Conservation (phyloP, 2,888 invertebrate species). For the Campoplex nolae region DNA sequence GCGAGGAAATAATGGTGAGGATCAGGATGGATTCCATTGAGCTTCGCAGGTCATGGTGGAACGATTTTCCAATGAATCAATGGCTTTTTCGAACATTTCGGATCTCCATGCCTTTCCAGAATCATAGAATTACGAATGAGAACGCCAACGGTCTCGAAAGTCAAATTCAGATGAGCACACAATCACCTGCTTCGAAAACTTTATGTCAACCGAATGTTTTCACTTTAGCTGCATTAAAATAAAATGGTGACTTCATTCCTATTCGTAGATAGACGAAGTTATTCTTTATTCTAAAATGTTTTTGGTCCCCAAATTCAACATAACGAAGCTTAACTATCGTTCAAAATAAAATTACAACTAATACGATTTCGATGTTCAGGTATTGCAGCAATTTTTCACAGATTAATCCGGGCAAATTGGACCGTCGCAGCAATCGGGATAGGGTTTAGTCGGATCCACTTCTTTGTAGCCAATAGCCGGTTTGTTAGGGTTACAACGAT, state of each 20-base stretch:
- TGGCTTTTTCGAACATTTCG: background rate
- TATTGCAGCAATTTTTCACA: background rate
- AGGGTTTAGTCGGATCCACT: background rate
- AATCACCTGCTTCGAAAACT: background rate
- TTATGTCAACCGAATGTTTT: background rate
- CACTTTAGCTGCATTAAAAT: background rate
- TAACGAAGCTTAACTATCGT: background rate
- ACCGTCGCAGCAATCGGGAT: slow-evolving; percentile 28
- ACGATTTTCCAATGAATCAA: background rate
- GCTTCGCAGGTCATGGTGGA: background rate
- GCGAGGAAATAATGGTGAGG: no score
- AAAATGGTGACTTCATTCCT: no score
- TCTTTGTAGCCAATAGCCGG: slow-evolving; percentile 1
- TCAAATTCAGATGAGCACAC: background rate
- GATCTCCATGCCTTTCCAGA: background rate
- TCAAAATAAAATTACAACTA: background rate
- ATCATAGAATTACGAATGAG: background rate
- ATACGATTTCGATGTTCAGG: background rate
- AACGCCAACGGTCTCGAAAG: background rate
- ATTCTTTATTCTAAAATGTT: background rate
- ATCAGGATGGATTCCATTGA: background rate
- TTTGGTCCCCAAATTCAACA: background rate
- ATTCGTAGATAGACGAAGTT: background rate
- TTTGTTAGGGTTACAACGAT: background rate
- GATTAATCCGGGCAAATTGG: slow-evolving; percentile 4